Evolutionary conservation across 1,140 invertebrate species (phyloP).

Genomic region (Campoletis sonorensis): DNA sequence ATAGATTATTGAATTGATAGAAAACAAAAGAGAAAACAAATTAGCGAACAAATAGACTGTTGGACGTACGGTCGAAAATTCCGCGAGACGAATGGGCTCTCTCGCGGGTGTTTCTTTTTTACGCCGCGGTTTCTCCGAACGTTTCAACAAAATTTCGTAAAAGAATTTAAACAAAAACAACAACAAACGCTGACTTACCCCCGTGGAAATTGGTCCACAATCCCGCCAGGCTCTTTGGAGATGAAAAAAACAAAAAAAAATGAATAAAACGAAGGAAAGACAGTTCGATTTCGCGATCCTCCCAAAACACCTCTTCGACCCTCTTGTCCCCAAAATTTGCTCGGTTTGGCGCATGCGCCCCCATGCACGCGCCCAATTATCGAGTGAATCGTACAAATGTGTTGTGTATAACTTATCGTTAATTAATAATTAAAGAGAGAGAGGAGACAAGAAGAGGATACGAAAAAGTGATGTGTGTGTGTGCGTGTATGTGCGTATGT

Average conservation of each 20-base stretch:
- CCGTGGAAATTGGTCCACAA: too few relatives aligned
- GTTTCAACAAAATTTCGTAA: neutral
- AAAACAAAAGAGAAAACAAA: neutral
- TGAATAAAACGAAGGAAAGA: too few relatives aligned
- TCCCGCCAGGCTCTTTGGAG: too few relatives aligned
- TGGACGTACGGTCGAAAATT: neutral
- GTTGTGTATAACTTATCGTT: conserved; percentile 76
- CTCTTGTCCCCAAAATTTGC: conserved; percentile 47
- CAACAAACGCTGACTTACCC: neutral
- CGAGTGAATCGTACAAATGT: conserved; percentile 76
- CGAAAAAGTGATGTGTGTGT: neutral
- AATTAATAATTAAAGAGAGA: conserved; percentile 66
- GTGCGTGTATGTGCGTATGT: neutral
- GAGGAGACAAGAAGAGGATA: neutral
- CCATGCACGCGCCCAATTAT: conserved; percentile 55
- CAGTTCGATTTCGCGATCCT: conserved; percentile 8
- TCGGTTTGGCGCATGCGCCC: conserved; percentile 50
- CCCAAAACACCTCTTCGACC: neutral
- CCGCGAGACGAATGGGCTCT: conserved; percentile 45
- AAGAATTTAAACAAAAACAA: neutral
- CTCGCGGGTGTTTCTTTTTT: conserved; percentile 11
- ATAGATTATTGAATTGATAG: neutral
- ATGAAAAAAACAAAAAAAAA: too few relatives aligned
- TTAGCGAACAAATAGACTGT: neutral
- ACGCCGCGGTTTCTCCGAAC: neutral